Evolutionary conservation across 2,888 invertebrate species (phyloP).

Genomic region (Camponotus fellah): DNA sequence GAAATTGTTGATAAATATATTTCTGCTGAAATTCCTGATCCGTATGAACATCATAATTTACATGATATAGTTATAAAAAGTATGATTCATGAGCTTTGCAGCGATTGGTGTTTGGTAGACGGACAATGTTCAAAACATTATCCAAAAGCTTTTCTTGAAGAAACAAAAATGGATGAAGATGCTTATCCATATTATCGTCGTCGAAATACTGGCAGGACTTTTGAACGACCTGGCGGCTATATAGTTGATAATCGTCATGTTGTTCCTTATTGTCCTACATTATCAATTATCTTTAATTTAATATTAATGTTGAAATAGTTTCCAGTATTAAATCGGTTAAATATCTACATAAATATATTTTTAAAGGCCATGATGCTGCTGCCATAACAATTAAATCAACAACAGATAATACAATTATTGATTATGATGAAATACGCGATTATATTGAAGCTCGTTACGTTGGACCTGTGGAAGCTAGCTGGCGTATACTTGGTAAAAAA

Average conservation of each 20-base stretch:
- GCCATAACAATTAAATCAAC: constrained; percentile 55
- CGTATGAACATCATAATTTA: constrained; percentile 70
- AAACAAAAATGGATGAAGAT: constrained; percentile 46
- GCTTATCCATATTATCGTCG: constrained; percentile 74
- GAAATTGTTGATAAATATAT: constrained; percentile 27
- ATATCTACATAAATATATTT: constrained; percentile 67
- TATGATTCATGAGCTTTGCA: constrained; percentile 83
- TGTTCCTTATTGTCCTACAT: constrained; percentile 75
- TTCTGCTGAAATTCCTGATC: constrained; percentile 81
- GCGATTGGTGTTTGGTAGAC: constrained; percentile 66
- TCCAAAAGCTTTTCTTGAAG: constrained; percentile 72
- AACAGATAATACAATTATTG: neutral
- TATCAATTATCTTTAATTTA: constrained; percentile 70
- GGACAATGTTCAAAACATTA: constrained; percentile 71
- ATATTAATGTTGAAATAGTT: constrained; percentile 76
- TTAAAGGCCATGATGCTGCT: constrained; percentile 74
- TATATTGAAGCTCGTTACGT: constrained; percentile 52
- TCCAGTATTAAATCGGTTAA: constrained; percentile 73
- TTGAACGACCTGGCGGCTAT: constrained; percentile 60
- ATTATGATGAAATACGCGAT: constrained; percentile 14
- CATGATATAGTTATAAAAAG: constrained; percentile 76
- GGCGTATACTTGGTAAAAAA: constrained; percentile 50
- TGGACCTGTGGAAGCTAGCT: constrained; percentile 58
- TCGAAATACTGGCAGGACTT: constrained; percentile 64
- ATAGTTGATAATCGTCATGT: constrained; percentile 79